These are phyloP conservation scores for Agonopterix subpropinquella DNA, from an alignment of 2,888 invertebrate genomes.

Conservation along the genomic window DNA sequence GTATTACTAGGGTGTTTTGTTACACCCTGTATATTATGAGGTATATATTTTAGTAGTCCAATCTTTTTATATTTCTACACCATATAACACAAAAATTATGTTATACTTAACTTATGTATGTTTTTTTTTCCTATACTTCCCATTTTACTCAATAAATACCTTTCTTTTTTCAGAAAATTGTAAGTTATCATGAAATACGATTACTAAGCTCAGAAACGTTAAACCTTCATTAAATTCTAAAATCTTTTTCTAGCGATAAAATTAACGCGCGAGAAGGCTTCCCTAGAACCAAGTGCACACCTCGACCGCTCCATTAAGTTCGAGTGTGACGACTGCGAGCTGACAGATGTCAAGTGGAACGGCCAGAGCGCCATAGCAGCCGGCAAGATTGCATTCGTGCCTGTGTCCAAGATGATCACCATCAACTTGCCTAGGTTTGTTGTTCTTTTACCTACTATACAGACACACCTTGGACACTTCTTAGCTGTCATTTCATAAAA, in stretches of 20 bases:
- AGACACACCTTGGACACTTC: no score
- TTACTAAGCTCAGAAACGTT: not conserved
- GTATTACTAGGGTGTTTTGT: no score
- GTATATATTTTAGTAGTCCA: no score
- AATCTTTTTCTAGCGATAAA: conserved; percentile 20
- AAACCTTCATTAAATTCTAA: not conserved
- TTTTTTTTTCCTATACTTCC: no score
- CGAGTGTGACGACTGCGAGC: conserved; percentile 28
- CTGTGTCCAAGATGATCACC: conserved; percentile 30
- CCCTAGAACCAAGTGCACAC: conserved; percentile 24
- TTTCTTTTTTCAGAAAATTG: not conserved
- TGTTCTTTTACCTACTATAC: not conserved
- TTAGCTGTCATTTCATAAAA: no score
- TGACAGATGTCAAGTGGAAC: conserved; percentile 42
- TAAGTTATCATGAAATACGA: not conserved
- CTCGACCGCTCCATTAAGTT: conserved; percentile 31
- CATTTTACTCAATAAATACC: not conserved
- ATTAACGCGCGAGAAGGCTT: conserved; percentile 11
- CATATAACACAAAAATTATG: no score
- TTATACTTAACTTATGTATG: no score
- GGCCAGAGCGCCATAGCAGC: conserved; percentile 32
- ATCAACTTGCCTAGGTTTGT: conserved; percentile 45
- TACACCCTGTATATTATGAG: no score
- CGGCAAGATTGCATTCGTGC: conserved; percentile 31
- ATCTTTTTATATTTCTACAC: no score